Evolutionary conservation across 2,888 invertebrate species (phyloP), one percentile per base, ranked within the genome.

Genomic region (Drosophila multiciliata): DNA sequence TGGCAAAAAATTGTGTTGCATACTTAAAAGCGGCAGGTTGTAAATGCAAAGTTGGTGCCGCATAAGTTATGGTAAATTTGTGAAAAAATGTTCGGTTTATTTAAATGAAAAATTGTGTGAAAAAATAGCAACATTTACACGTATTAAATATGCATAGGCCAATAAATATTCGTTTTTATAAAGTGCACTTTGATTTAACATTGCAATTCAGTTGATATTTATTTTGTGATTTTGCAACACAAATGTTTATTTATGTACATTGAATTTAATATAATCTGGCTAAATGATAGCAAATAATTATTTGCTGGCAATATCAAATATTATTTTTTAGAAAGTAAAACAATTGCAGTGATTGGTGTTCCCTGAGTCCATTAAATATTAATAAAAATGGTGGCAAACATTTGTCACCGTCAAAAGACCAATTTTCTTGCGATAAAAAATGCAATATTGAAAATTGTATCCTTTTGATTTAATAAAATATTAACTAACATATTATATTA

Each of bases 81-180:
- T 29, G 49, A 33, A 72, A 79, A 78, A 75, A 62, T 52, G 53
- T 53, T 48, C 50, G 12, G 48, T 52, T 76, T 62, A 57, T 60
- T 69, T 70, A 69, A 60, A 45, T 23, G 45, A 50, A 53, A 36
- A 73, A 78, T 52, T 55, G 36, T 55, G 36, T 8, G 26, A 45
- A 66, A 72, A 52, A 60, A 72, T 42, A 8, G 12, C 20, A 12
- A 15, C 38, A 52, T 67, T 48, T 48, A 26, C 48, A 55, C 40
- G 15, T 8, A 45, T 55, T 50, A 36, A 66, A 45, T 50, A 48
- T 35, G 38, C 59, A 78, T 54, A 69, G 62, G 26, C 65, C 45
- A 40, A 63, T 69, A 53, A 59, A 69, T 53, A 58, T 55, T 35
- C 42, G 29, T 53, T 66, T 73, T 49, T 68, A 42, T 33, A 15